Evolutionary conservation across 2,888 invertebrate genomes (phyloP), one percentile per base, ranked within the genome.

Genomic region (Eristalinus sepulchralis): DNA sequence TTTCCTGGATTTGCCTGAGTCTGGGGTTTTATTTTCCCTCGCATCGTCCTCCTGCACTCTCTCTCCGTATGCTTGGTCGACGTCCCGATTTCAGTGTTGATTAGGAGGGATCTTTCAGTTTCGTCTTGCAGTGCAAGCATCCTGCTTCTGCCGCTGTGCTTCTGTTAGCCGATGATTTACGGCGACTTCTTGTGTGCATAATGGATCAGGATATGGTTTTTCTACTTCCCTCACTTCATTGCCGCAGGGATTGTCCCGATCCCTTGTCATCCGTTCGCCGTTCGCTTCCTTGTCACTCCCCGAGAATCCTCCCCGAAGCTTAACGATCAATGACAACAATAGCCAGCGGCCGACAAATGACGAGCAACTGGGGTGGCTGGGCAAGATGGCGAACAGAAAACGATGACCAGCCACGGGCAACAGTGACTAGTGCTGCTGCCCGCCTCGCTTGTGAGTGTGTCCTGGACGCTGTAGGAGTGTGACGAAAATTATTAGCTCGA

Each of bases 171-270:
- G 63, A 84, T 84, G 80, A 80, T 84, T 84, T 76, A 84, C 80
- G 80, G 57, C 71, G 80, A 76, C 76, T 72, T 84, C 53, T 71
- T 72, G 76, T 81, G 76, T 85, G 71, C 67, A 81, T 81, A 81
- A 81, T 77, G 76, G 76, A 80, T 80, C 66, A 70, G 72, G 66
- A 71, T 63, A 47, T 22, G 63, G 3, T 22, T 64, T 55, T 31
- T 72, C n/a, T 68, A 24, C 39, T 34, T 63, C 17, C 64, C 24
- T 55, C 36, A 33, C 3, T 59, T 13, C 39, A 17, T 36, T 55
- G 24, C 47, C 34, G 24, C 39, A 31, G 60, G 57, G 55, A 63
- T 72, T 47, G 63, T 13, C 64, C 24, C 59, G 17, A 68, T 64
- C 68, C 63, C 67, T 11, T 77, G 68, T 77, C 64, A 70, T 70